Base-by-base conservation (phyloP, 2,113 vertebrate species). In the Excalfactoria chinensis region DNA sequence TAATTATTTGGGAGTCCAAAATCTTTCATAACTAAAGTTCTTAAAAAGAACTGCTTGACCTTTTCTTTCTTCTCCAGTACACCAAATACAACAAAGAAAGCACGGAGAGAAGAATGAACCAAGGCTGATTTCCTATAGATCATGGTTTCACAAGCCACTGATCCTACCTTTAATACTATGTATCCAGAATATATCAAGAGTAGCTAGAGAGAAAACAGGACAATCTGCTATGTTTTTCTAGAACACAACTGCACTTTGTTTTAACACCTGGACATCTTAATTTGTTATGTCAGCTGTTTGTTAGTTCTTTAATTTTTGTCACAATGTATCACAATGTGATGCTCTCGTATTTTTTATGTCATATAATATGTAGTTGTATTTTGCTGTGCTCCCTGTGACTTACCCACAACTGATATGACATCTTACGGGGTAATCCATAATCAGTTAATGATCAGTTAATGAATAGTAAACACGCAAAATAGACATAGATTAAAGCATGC, bases 271-370 rank as follows among this genome's bases (percentile, higher is more conserved):
- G 23, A 8, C 80, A 5, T 82, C 60, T 86, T 82, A 68, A 90
- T 89, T 92, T 64, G 40, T 83, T 63, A 71, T 62, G n/a, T 71
- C 70, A 92, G 67, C n/a, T 74, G 16, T 73, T 66, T 70, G 32
- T 67, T 84, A 70, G 17, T 68, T 94, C 44, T 92, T 7, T 66
- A 84, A 79, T 88, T 94, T 94, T 63, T 71, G 43, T 86, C 56
- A 93, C 19, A n/a, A 51, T 79, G 58, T 25, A 84, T 25, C 40
- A 86, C 49, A 73, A 68, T 17, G 28, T 84, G 67, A 86, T 62
- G 40, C 41, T 73, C 11, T 70, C 26, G 51, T 1, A 28, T 26
- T 51, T 86, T 86, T 75, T 58, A 84, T 77, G 37, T 76, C 69
- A 53, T 66, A 64, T n/a, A 81, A 46, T 43, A 15, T 68, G 58